Base-by-base conservation (phyloP, 1,140 invertebrate species). In the Prorops nasuta region DNA sequence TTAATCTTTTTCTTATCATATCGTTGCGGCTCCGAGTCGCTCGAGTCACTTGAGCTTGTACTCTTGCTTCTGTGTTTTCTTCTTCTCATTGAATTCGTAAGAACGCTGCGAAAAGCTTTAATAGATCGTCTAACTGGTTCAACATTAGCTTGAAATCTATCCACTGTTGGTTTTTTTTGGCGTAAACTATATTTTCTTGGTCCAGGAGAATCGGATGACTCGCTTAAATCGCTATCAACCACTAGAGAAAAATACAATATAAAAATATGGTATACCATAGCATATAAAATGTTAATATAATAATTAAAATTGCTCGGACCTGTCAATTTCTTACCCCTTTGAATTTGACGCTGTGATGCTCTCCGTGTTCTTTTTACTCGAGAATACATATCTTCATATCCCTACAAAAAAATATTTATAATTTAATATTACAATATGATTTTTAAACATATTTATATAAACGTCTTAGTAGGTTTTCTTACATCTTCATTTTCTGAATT, bases 361-460 rank as follows among this genome's bases (percentile, higher is more conserved):
- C 81, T 72, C 51, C 78, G 71, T 15, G 79, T 76, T 51, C 83
- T 67, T 54, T 85, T 85, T 6, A 84, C 81, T 53, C 81, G 66
- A 14, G 81, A 81, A 48, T 85, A 85, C 81, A 85, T 84, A 56
- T 85, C 83, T 34, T 78, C 74, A 50, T 71, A 80, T 9, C 76
- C 72, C 72, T 79, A 44, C 20, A 60, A 57, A 40, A 28, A 28
- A 28, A n/a, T n/a, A n/a, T n/a, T n/a, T n/a, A n/a, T n/a, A 48
- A 17, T 34, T 4, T 20, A 40, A 7, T 18, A 18, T 17, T 19
- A 15, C 28, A 15, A 41, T 32, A 42, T 43, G 45, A 18, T 36
- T 36, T 15, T 31, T 44, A 41, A 34, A 46, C 1, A 46, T 24
- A 44, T 28, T 47, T 20, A 39, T 21, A 16, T 36, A 3, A 6